These are phyloP conservation scores for Proteles cristata DNA, from an alignment of 2,113 vertebrate species.

Conservation along the genomic window DNA sequence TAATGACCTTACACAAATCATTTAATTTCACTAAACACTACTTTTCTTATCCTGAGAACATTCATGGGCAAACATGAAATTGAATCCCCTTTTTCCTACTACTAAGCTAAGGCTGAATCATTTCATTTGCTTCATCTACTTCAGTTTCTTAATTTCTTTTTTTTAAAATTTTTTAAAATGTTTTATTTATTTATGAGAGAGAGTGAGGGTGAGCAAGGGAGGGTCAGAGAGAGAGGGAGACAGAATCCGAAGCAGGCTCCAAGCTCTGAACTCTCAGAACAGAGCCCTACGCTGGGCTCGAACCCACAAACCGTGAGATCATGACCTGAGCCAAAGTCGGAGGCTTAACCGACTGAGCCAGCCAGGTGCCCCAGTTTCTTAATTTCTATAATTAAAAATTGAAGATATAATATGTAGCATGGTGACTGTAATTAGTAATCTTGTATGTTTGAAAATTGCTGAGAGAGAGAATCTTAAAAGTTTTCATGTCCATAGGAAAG, in stretches of 20 bases:
- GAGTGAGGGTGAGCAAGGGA: too few species aligned
- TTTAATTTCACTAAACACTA: not conserved
- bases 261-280: too few species aligned
- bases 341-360: too few species aligned
- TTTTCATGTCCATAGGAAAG: not conserved
- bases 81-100: not conserved
- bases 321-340: too few species aligned
- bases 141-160: not conserved
- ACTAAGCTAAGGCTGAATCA: not conserved
- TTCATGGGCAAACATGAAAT: not conserved
- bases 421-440: not conserved
- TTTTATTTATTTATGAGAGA: too few species aligned
- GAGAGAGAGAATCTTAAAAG: not conserved
- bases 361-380: not conserved
- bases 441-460: not conserved
- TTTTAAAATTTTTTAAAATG: too few species aligned
- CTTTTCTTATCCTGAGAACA: not conserved
- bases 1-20: not conserved
- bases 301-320: too few species aligned
- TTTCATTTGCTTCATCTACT: not conserved
- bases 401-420: not conserved
- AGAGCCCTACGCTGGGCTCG: too few species aligned
- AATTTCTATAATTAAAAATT: not conserved
- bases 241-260: too few species aligned
- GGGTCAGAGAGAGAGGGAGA: too few species aligned